phyloP scores from a whole-genome alignment of 2,797 vertebrate genomes.

The Anguilla obscura region DNA sequence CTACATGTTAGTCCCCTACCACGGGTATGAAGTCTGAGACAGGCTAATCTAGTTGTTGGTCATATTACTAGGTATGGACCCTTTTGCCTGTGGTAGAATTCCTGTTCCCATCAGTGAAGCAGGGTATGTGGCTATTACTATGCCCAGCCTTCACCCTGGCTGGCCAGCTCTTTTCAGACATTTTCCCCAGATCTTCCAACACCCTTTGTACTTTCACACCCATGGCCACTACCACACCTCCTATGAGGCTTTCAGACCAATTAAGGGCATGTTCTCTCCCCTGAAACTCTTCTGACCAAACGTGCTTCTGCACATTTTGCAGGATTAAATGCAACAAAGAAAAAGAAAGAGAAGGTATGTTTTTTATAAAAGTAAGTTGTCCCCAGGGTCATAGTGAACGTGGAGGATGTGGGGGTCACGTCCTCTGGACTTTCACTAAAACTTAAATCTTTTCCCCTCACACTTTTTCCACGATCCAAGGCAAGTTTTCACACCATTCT shows the following conservation, averaged over 20 bases:
- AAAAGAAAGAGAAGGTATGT: too few relatives aligned
- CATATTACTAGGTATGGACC: too few relatives aligned
- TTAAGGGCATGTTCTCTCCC: constrained; percentile 79
- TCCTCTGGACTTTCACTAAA: too few relatives aligned
- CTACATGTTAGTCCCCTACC: background rate
- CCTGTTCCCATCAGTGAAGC: background rate
- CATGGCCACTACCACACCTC: constrained; percentile 70
- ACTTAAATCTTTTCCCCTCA: too few relatives aligned
- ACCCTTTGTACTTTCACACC: constrained; percentile 61
- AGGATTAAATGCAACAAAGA: constrained; percentile 19
- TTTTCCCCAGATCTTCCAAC: background rate
- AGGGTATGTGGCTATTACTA: too few relatives aligned
- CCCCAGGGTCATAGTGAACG: too few relatives aligned
- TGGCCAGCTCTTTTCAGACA: too few relatives aligned
- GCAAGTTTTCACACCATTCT: too few relatives aligned
- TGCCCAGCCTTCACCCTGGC: too few relatives aligned
- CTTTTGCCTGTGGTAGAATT: background rate
- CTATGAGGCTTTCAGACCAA: constrained; percentile 74
- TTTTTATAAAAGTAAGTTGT: too few relatives aligned
- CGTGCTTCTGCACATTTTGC: constrained; percentile 54
- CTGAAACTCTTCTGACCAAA: constrained; percentile 71
- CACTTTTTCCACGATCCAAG: too few relatives aligned
- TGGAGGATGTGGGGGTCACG: too few relatives aligned
- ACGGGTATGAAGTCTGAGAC: background rate
- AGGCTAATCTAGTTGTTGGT: background rate